A percentile compares a stretch with the other conserved stretches of the same genome.
Conservation (phyloP, 2,888 invertebrate genomes). For the Agrochola macilenta region DNA sequence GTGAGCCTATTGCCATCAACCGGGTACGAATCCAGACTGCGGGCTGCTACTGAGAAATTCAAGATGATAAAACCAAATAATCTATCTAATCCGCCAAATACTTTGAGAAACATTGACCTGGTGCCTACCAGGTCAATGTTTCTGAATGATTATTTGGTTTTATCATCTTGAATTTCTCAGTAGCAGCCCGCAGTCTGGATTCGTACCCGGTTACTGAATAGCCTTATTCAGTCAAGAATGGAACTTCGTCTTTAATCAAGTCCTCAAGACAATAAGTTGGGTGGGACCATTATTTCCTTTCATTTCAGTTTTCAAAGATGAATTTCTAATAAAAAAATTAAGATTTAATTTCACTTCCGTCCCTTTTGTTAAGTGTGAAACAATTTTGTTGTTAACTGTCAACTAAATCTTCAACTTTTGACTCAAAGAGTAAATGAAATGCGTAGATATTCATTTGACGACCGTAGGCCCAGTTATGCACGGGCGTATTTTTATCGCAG, state of each 20-base stretch:
- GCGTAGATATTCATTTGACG: not conserved
- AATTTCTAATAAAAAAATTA: constrained; percentile 27
- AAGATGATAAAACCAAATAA: too few species aligned
- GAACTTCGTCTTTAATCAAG: constrained; percentile 20
- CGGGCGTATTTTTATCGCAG: too few species aligned
- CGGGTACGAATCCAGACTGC: too few species aligned
- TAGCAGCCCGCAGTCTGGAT: too few species aligned
- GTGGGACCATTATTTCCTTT: constrained; percentile 18
- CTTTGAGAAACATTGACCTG: constrained; percentile 10
- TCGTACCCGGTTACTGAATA: too few species aligned
- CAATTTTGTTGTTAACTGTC: constrained; percentile 21
- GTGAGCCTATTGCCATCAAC: too few species aligned
- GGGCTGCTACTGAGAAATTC: too few species aligned
- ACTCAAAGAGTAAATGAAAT: not conserved
- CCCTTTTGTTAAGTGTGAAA: constrained; percentile 18
- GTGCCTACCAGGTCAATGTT: too few species aligned
- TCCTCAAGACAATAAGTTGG: not conserved
- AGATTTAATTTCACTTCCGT: constrained; percentile 35
- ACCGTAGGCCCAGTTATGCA: not conserved
- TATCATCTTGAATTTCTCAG: too few species aligned
- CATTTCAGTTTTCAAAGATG: constrained; percentile 24
- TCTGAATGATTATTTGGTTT: too few species aligned
- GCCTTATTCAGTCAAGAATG: constrained; percentile 1
- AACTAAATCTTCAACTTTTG: constrained; percentile 14
- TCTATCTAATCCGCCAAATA: not conserved